phyloP scores from a whole-genome alignment of 2,888 invertebrate genomes.

The Temnothorax unifasciatus region DNA sequence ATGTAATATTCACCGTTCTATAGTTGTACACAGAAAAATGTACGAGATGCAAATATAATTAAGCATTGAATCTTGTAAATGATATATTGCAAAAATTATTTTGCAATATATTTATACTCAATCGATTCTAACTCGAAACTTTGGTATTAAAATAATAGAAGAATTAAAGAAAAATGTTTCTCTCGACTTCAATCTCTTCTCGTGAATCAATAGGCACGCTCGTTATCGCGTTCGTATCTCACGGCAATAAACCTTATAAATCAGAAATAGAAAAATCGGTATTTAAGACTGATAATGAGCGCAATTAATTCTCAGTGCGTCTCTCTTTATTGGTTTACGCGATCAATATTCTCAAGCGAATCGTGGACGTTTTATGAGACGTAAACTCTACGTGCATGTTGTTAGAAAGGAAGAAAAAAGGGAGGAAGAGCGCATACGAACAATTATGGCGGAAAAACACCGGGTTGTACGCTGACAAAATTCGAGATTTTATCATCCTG shows the following conservation, averaged over 20 bases:
- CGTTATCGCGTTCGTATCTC: conserved; percentile 23
- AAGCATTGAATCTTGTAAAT: not conserved
- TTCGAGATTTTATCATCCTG: not conserved
- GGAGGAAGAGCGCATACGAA: not conserved
- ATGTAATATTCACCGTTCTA: no score
- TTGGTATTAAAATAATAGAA: not conserved
- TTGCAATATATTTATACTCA: not conserved
- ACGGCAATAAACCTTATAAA: conserved; percentile 34
- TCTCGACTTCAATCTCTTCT: conserved; percentile 26
- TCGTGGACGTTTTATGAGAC: conserved; percentile 10
- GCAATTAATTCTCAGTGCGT: conserved; percentile 39
- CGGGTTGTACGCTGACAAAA: not conserved
- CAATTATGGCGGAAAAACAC: not conserved
- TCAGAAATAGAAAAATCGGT: conserved; percentile 34
- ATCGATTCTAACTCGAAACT: not conserved
- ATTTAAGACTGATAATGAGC: conserved; percentile 27
- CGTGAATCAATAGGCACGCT: conserved; percentile 1
- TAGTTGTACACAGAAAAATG: no score
- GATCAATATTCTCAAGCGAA: not conserved
- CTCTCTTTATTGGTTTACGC: conserved; percentile 19
- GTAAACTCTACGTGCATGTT: not conserved
- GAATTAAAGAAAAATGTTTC: not conserved
- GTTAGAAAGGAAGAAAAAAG: not conserved
- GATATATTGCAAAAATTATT: not conserved
- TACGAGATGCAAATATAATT: no score